Base-by-base conservation (phyloP, 2,888 invertebrate species). In the Malachius bipustulatus region DNA sequence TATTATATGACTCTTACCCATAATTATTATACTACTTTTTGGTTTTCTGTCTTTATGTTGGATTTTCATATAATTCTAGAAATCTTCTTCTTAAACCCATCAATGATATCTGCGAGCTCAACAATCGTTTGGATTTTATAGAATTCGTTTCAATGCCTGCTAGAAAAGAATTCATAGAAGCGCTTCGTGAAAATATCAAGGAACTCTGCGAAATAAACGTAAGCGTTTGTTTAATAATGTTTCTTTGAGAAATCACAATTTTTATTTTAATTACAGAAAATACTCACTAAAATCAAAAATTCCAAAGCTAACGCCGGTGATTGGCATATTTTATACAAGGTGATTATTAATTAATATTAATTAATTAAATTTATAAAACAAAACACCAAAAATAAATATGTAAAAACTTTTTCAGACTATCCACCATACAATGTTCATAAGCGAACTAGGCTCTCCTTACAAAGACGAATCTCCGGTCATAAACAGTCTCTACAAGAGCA, bases 321-420 rank as follows among this genome's bases (percentile, higher is more conserved):
- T 43, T 83, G 82, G 82, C 72, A 76, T 51, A 69, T 70, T 2
- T 61, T 83, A 2, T 77, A 80, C 50, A 75, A 76, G 57, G 81
- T 80, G 16, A 35, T 35, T 16, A 24, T 30, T 29, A 33, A 14
- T 40, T 15, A 30, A 14, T 14, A 35, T 12, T 33, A 14, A 16
- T 39, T 39, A 30, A 19, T 26, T 10, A n/a, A 35, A 13, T 34
- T 8, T 9, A n/a, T n/a, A n/a, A n/a, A n/a, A n/a, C n/a, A n/a
- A n/a, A n/a, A n/a, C n/a, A n/a, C n/a, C n/a, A n/a, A n/a, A n/a
- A 6, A 9, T 28, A 8, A 28, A n/a, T n/a, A 28, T 28, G 6
- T 33, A 12, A 15, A 16, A 19, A 26, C 35, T 26, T 44, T 60
- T 66, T 34, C 59, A 82, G 79, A 76, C 79, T 2, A 61, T 79